Evolutionary conservation across 2,113 vertebrate species (phyloP).

Genomic region (Hemiscyllium ocellatum): DNA sequence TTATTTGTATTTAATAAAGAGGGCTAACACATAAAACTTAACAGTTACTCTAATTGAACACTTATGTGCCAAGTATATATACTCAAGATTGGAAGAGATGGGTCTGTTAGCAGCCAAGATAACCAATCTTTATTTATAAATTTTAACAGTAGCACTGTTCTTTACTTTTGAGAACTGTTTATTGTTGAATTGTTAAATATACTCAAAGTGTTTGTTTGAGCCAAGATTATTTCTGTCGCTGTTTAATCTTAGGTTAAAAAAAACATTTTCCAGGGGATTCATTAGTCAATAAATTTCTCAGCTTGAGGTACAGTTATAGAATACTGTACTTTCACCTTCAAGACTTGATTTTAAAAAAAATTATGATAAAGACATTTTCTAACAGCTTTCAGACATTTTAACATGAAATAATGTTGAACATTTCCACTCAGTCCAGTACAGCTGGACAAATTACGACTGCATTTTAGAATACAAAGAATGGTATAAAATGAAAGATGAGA

Average conservation of each 20-base stretch:
- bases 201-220: not conserved
- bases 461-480: not conserved
- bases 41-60: not conserved
- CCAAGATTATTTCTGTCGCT: conserved; percentile 9
- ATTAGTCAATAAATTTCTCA: not conserved
- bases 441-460: not conserved
- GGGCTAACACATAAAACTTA: not conserved
- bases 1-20: not conserved
- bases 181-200: conserved; percentile 4
- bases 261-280: not conserved
- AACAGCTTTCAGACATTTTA: not conserved
- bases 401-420: not conserved
- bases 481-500: not conserved
- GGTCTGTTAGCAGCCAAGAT: not conserved
- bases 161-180: not conserved
- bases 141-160: not conserved
- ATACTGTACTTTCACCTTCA: not conserved
- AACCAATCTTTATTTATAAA: not conserved
- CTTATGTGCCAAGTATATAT: not conserved
- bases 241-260: not conserved
- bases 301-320: not conserved
- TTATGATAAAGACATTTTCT: not conserved
- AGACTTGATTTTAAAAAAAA: not conserved
- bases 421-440: not conserved
- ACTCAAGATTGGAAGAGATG: not conserved